phyloP scores from a whole-genome alignment of 2,888 invertebrate species.

The Ophioninae sp. region DNA sequence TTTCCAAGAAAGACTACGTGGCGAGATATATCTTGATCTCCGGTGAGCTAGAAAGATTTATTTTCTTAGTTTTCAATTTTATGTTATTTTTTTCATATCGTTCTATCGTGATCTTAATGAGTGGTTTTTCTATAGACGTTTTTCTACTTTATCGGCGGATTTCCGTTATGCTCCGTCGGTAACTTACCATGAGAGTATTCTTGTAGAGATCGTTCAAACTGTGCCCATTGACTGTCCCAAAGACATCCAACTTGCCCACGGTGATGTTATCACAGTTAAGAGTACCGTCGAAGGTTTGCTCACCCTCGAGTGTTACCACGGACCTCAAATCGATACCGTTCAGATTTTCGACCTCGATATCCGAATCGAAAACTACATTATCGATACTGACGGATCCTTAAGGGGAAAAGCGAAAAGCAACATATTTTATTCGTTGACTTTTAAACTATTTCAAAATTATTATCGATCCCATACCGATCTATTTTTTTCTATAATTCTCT shows the following conservation, averaged over 20 bases:
- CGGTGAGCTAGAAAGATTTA: constrained; percentile 63
- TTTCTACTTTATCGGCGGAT: not conserved
- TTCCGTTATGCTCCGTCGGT: not conserved
- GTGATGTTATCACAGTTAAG: constrained; percentile 78
- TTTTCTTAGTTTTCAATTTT: constrained; percentile 8
- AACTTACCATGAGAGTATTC: constrained; percentile 83
- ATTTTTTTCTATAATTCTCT: not conserved
- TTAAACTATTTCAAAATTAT: too few species aligned
- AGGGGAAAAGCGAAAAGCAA: not conserved
- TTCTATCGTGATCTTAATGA: not conserved
- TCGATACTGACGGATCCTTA: constrained; percentile 80
- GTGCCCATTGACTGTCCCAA: constrained; percentile 79
- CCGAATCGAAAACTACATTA: constrained; percentile 79
- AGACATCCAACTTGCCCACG: constrained; percentile 66
- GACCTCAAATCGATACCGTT: constrained; percentile 81
- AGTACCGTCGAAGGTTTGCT: constrained; percentile 79
- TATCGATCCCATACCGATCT: too few species aligned
- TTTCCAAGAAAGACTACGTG: constrained; percentile 67
- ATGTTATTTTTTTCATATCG: not conserved
- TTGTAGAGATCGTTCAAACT: constrained; percentile 80
- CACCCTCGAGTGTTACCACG: constrained; percentile 81
- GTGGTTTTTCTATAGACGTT: constrained; percentile 1
- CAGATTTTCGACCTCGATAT: constrained; percentile 79
- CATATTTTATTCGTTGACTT: too few species aligned
- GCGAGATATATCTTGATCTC: constrained; percentile 71